These are phyloP conservation scores for Sprattus sprattus DNA, from an alignment of 2,113 vertebrate species.

Conservation along the genomic window DNA sequence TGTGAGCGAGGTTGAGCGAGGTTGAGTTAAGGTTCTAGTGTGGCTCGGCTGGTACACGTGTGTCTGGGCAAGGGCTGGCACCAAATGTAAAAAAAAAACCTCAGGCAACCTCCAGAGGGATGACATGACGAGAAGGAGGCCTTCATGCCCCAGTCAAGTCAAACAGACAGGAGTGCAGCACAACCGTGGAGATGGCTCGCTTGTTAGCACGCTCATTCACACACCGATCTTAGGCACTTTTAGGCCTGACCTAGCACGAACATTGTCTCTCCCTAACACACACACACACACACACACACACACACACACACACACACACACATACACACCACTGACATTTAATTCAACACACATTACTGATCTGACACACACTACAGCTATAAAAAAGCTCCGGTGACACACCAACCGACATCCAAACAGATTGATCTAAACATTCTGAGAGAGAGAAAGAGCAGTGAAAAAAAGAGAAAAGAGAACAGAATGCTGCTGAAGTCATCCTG, in stretches of 20 bases:
- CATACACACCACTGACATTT: neutral
- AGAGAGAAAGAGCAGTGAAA: neutral
- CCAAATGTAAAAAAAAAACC: neutral
- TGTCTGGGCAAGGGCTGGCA: neutral
- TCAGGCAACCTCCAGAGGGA: neutral
- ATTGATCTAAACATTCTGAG: neutral
- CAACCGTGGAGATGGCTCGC: too few species aligned
- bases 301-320: constrained; percentile 15
- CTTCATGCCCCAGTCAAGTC: neutral
- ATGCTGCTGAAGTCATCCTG: neutral
- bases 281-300: constrained; percentile 11
- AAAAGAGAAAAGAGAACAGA: neutral
- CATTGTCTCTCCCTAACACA: neutral
- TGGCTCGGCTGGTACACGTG: too few species aligned
- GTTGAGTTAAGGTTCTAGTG: too few species aligned
- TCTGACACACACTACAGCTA: neutral
- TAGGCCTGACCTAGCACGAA: too few species aligned
- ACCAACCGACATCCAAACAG: neutral
- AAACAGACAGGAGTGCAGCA: neutral
- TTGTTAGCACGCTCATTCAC: too few species aligned
- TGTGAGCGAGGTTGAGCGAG: too few species aligned
- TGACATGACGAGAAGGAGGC: neutral
- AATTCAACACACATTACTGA: neutral
- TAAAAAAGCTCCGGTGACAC: neutral
- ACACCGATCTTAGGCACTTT: too few species aligned